Evolutionary conservation across 2,888 invertebrate species (phyloP), one percentile per base, ranked within the genome.

Genomic region (Tipula helvola): DNA sequence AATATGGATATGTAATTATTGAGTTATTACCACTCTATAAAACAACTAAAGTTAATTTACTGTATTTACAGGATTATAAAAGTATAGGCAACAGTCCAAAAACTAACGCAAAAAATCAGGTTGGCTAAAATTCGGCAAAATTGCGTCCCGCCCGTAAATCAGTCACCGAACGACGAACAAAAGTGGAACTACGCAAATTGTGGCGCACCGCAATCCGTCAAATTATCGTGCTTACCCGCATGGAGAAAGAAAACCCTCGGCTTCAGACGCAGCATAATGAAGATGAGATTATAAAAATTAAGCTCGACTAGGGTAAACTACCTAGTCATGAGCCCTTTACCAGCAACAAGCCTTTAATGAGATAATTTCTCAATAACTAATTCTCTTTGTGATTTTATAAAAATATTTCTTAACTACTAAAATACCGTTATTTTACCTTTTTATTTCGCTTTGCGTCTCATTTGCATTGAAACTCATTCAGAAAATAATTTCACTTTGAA

Each of bases 1-100:
- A n/a, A n/a, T n/a, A 96, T 96, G 96, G 96, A 97, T 89, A 97
- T 97, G 96, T 96, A n/a, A n/a, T n/a, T n/a, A n/a, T n/a, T n/a
- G 71, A 47, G 36, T 41, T 39, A 39, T 2, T 39, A 18, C 16
- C 41, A n/a, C 86, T 57, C 18, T 57, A 57, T 7, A 2, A 28
- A 28, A 28, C 28, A 28, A 52, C n/a, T 5, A 4, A 52, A 52
- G 1, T 52, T 52, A n/a, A 10, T 18, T 71, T 28, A 16, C 16
- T 7, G 16, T 57, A 28, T 28, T 28, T 57, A 28, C 89, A 96
- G 96, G 87, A 97, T 97, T 90, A 92, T 96, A 42, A 97, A 97
- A 92, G 96, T n/a, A n/a, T 97, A 5, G 96, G 96, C 13, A 96
- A 96, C 89, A 95, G 94, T 86, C 94, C 96, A 13, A 89, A 91